Base-by-base conservation (phyloP, 1,140 invertebrate genomes). In the Halictus rubicundus region DNA sequence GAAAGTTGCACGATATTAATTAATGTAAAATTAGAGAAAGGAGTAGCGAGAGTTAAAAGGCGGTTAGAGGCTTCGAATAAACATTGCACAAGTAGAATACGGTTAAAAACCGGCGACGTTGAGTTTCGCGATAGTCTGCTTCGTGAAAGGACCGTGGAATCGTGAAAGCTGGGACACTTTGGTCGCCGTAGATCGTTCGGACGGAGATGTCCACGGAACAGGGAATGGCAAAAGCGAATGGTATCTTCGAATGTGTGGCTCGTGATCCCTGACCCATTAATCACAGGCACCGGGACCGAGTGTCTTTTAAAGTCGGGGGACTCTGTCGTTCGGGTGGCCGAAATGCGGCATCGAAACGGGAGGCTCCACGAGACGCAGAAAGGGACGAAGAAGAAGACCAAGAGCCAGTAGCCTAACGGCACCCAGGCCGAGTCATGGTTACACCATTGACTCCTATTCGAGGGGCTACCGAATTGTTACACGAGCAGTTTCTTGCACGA, bases 361-460 rank as follows among this genome's bases (percentile, higher is more conserved):
- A 82, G 69, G 68, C 71, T 54, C 54, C 75, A 68, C 72, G 68
- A 84, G 70, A 73, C 72, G 57, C 63, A 75, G 73, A 3, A 32
- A 0, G 32, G 5, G 32, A n/a, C n/a, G n/a, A 32, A 32, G 32
- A 32, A 32, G 3, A 32, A 32, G 32, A 32, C 32, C 32, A 32
- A 32, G 32, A 32, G 32, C 32, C 32, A 32, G 32, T 32, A 32
- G 72, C 60, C 75, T 87, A 86, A 86, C 81, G 85, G 85, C 84
- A 84, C 84, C 81, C 32, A 32, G 32, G 81, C 49, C 69, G 66
- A 81, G 71, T 74, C 84, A 74, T 78, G 64, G 74, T 73, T 81
- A 84, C 82, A 82, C 85, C 68, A 87, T 87, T 87, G 85, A 87
- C 85, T 85, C 82, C 63, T 65, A 81, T 87, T 87, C 76, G 60